Conservation (phyloP, 2,113 vertebrate genomes). For the Lagopus leucura region DNA sequence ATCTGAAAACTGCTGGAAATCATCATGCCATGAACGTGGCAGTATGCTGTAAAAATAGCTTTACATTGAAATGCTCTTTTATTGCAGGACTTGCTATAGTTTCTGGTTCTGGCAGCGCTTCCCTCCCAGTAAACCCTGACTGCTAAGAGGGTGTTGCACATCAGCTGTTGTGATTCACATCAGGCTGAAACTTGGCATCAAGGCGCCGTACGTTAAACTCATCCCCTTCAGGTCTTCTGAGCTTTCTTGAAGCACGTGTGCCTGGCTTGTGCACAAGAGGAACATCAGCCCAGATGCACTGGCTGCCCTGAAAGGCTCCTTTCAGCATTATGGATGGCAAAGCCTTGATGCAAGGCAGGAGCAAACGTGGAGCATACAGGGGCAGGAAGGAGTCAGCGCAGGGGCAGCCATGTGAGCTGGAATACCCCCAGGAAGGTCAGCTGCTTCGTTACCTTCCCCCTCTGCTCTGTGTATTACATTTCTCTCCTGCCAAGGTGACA, state of each 20-base stretch:
- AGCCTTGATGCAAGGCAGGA: background rate
- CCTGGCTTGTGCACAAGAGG: background rate
- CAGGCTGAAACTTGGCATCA: conserved; percentile 49
- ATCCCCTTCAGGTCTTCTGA: conserved; percentile 55
- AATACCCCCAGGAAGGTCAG: background rate
- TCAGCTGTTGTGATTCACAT: conserved; percentile 71
- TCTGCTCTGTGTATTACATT: background rate
- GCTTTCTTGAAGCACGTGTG: background rate
- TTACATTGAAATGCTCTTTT: conserved; percentile 27
- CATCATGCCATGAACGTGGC: background rate
- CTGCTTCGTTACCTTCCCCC: background rate
- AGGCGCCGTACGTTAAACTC: conserved; percentile 11
- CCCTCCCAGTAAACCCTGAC: background rate
- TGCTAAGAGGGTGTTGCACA: conserved; percentile 22
- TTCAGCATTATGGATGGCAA: background rate
- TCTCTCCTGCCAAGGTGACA: background rate
- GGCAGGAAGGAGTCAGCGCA: rapidly evolving
- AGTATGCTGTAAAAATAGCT: conserved; percentile 31
- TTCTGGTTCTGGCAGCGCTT: conserved; percentile 56
- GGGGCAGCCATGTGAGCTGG: background rate
- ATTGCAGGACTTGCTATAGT: conserved; percentile 63
- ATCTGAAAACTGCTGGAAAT: conserved; percentile 17
- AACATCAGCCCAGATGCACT: background rate
- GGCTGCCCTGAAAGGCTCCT: background rate
- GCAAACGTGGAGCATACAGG: background rate